Conservation (phyloP, 2,113 vertebrate genomes). For the Mirza zaza region DNA sequence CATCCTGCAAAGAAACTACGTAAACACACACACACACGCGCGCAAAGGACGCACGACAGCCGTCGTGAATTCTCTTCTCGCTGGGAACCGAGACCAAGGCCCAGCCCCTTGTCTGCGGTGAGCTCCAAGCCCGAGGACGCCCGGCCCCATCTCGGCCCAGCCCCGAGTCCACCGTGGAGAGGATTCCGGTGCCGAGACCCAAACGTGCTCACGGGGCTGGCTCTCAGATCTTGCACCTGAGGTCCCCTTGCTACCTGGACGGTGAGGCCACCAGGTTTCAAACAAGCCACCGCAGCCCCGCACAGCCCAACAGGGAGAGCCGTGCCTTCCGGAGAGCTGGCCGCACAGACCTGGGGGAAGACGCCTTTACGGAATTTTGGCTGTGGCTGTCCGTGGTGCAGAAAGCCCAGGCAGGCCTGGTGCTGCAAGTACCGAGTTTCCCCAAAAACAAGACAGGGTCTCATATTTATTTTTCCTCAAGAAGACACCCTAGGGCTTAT, state of each 20-base stretch:
- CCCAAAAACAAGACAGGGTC: too few species aligned
- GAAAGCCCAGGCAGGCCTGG: not conserved
- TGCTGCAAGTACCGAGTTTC: too few species aligned
- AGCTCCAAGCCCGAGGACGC: not conserved
- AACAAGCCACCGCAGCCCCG: accelerated
- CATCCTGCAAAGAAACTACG: too few species aligned
- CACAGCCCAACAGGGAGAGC: accelerated
- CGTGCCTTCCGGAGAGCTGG: too few species aligned
- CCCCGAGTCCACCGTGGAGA: accelerated
- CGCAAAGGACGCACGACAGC: not conserved
- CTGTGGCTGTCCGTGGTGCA: too few species aligned
- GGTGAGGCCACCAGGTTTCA: accelerated
- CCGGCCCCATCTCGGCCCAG: not conserved
- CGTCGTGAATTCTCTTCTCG: not conserved
- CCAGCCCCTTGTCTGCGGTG: accelerated
- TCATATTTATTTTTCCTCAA: too few species aligned
- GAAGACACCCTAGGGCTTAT: too few species aligned
- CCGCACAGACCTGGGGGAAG: accelerated
- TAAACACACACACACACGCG: too few species aligned
- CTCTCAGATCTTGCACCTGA: too few species aligned
- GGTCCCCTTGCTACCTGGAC: accelerated
- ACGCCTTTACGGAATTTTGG: not conserved
- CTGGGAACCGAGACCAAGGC: not conserved
- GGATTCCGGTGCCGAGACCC: too few species aligned
- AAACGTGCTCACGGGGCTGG: not conserved